phyloP scores from a whole-genome alignment of 2,797 vertebrate genomes.

The Salmo trutta region DNA sequence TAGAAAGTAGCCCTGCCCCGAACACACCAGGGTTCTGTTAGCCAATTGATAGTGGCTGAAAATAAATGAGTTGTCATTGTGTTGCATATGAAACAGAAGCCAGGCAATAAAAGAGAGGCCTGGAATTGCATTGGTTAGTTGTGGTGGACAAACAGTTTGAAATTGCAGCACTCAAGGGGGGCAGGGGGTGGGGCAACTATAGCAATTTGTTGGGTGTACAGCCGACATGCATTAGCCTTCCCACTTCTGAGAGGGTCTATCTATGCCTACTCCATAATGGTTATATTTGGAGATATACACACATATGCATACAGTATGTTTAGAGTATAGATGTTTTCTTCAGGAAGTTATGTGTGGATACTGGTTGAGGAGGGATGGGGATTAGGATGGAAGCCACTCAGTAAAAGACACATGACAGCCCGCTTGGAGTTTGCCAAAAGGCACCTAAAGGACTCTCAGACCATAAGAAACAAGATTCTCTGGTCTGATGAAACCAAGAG shows the following conservation, averaged over 20 bases:
- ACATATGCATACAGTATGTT: not conserved
- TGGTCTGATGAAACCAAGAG: no score
- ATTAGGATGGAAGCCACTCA: conserved; percentile 44
- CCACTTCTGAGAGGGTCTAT: not conserved
- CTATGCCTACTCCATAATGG: not conserved
- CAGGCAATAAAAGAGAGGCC: conserved; percentile 25
- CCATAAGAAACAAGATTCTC: conserved; percentile 17
- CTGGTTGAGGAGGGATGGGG: conserved; percentile 53
- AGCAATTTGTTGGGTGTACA: conserved; percentile 1
- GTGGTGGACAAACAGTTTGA: not conserved
- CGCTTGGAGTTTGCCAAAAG: conserved; percentile 48
- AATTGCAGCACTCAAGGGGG: conserved; percentile 3
- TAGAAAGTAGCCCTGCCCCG: conserved; percentile 28
- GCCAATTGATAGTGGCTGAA: conserved; percentile 45
- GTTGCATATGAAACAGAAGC: conserved; percentile 14
- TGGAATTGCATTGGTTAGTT: conserved; percentile 5
- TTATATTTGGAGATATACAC: not conserved
- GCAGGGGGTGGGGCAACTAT: not conserved
- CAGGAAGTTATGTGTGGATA: conserved; percentile 41
- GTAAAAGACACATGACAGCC: no score
- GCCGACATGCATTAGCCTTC: not conserved
- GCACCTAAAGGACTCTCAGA: no score
- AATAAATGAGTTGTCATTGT: conserved; percentile 31
- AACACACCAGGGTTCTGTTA: conserved; percentile 42
- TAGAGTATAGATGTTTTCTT: conserved; percentile 15